Base-by-base conservation (phyloP, 2,888 invertebrate genomes). In the Copidosoma aretas region DNA sequence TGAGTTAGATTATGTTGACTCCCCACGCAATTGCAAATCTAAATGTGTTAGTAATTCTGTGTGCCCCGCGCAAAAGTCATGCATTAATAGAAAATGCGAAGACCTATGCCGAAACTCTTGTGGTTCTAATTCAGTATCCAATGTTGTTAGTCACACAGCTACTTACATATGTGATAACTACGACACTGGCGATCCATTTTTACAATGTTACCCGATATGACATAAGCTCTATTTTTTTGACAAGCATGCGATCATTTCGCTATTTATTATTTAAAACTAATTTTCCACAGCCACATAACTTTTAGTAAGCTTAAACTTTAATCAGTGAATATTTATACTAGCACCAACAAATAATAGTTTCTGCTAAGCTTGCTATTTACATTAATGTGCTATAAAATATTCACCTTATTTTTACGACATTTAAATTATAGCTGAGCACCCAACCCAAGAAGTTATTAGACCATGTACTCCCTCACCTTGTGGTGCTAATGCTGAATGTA, bases 381-480 rank as follows among this genome's bases (percentile, higher is more conserved):
- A 67, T 67, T 65, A 41, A 43, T 65, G 61, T 71, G 71, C 32
- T 32, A 32, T 32, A 8, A 3, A 32, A 32, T 32, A 32, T 32
- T 8, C 14, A 12, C 12, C 12, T 46, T 8, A 46, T 12, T 46
- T 46, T 4, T 17, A 12, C 12, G 14, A 17, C 12, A 17, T 46
- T 46, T 2, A 46, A 46, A 46, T 46, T 76, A 67, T 70, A 73
- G 77, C 70, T 64, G 73, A 72, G 22, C 71, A 73, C 64, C 57
- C 68, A 32, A 22, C 60, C 53, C 58, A 64, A 24, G 54, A 70
- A 60, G 68, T 32, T 54, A 67, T 67, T 24, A 78, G 85, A 77
- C 93, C 93, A 1, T 94, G 94, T 78, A 84, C 86, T 72, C 93
- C 93, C 61, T 90, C 91, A 2, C 93, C 93, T 0, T 95, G 94